Percentiles rank a stretch among this genome's conserved stretches.
Evolutionary conservation across 2,888 invertebrate genomes (phyloP).

Genomic region (Peribatodes rhomboidaria): DNA sequence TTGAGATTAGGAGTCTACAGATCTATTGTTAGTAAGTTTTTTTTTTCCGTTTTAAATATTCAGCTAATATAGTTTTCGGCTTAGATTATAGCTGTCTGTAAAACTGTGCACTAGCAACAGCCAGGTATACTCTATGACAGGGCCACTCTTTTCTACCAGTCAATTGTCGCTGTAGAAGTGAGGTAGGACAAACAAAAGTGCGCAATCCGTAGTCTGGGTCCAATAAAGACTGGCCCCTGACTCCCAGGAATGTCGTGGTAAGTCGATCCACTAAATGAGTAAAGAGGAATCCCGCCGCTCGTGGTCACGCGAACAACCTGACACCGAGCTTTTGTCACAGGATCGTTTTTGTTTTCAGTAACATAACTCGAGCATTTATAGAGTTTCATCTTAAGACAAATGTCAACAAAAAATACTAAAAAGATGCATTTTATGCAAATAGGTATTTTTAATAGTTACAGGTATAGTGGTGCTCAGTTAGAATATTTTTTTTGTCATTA

Average conservation of each 20-base stretch:
- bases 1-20: neutral
- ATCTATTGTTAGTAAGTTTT: neutral
- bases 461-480: too few species aligned
- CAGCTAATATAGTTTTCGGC: neutral
- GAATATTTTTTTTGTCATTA: too few species aligned
- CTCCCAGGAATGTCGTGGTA: constrained; percentile 72
- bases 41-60: neutral
- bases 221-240: constrained; percentile 69
- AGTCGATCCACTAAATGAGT: constrained; percentile 76
- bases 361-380: constrained; percentile 43
- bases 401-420: neutral
- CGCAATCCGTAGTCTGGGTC: constrained; percentile 56
- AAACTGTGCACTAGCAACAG: neutral
- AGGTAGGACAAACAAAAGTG: constrained; percentile 43
- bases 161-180: constrained; percentile 36
- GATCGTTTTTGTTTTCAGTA: constrained; percentile 14
- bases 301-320: constrained; percentile 79
- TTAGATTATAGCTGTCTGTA: too few species aligned
- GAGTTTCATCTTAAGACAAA: neutral
- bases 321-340: constrained; percentile 59
- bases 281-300: constrained; percentile 67
- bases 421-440: too few species aligned
- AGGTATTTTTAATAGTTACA: too few species aligned
- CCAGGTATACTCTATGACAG: neutral
- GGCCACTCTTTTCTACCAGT: neutral